phyloP scores from a whole-genome alignment of 2,888 invertebrate species.

The Heterodera filipjevi region DNA sequence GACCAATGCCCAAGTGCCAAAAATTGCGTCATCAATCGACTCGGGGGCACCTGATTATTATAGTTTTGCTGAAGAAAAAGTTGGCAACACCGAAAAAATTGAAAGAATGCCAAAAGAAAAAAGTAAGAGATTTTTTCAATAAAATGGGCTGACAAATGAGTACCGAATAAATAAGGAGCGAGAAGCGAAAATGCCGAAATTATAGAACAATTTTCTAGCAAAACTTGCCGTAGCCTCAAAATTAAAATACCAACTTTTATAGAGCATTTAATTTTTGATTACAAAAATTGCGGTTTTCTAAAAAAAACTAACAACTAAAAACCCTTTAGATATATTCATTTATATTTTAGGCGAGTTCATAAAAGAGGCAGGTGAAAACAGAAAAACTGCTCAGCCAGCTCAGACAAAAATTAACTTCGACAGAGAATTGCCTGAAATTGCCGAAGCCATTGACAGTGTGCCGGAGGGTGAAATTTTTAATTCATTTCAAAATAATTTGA shows the following conservation, averaged over 20 bases:
- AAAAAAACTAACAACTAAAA: no score
- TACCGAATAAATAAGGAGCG: no score
- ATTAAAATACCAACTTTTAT: no score
- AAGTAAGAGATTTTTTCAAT: background rate
- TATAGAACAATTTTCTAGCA: no score
- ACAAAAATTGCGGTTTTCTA: no score
- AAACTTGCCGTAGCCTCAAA: no score
- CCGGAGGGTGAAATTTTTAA: conserved; percentile 7
- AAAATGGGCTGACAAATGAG: no score
- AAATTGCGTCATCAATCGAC: background rate
- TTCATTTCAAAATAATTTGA: background rate
- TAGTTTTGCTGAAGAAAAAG: background rate
- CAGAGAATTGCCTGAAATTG: conserved; percentile 45
- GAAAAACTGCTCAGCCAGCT: background rate
- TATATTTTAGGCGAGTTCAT: background rate
- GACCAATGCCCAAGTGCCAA: background rate
- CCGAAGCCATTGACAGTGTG: conserved; percentile 43
- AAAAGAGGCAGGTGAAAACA: background rate
- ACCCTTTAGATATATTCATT: no score
- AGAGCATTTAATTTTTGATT: no score
- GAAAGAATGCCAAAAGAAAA: background rate
- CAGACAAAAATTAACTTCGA: background rate
- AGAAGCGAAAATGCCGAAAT: no score
- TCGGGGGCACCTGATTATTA: background rate
- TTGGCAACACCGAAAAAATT: background rate